Evolutionary conservation across 2,888 invertebrate genomes (phyloP).

Genomic region (Drosophila siamana): DNA sequence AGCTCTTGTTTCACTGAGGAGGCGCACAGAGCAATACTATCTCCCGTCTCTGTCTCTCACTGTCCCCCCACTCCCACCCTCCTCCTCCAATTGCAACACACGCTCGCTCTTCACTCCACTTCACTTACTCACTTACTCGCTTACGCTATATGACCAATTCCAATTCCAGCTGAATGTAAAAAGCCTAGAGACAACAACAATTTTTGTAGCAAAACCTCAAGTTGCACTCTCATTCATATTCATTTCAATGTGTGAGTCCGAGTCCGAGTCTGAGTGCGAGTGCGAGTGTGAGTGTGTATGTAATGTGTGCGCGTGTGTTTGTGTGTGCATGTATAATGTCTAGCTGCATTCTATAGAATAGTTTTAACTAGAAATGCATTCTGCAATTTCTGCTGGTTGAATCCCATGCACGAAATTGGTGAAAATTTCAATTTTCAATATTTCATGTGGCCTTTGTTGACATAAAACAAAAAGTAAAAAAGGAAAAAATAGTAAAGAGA

Average conservation of each 20-base stretch:
- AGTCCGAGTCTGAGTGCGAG: background rate
- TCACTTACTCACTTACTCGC: slow-evolving; percentile 20
- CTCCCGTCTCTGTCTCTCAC: background rate
- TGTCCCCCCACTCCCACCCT: background rate
- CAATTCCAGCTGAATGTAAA: slow-evolving; percentile 55
- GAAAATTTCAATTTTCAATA: slow-evolving; percentile 72
- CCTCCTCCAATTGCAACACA: background rate
- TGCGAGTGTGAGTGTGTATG: slow-evolving; percentile 4
- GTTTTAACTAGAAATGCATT: slow-evolving; percentile 30
- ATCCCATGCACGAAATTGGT: slow-evolving; percentile 52
- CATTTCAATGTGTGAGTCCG: slow-evolving; percentile 16
- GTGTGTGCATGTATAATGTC: slow-evolving; percentile 23
- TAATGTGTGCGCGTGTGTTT: background rate
- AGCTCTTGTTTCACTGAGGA: slow-evolving; percentile 78
- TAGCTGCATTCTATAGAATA: slow-evolving; percentile 45
- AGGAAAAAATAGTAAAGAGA: slow-evolving; percentile 12
- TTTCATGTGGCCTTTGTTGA: slow-evolving; percentile 79
- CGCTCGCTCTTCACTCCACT: slow-evolving; percentile 2
- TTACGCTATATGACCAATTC: slow-evolving; percentile 49
- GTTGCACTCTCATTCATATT: slow-evolving; percentile 37
- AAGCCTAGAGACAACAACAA: slow-evolving; percentile 45
- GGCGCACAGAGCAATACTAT: background rate
- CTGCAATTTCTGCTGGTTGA: slow-evolving; percentile 29
- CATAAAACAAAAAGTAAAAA: slow-evolving; percentile 26
- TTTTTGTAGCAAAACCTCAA: slow-evolving; percentile 27